These are phyloP conservation scores for Thysanoteuthis rhombus DNA, from an alignment of 2,888 invertebrate genomes.

Conservation along the genomic window DNA sequence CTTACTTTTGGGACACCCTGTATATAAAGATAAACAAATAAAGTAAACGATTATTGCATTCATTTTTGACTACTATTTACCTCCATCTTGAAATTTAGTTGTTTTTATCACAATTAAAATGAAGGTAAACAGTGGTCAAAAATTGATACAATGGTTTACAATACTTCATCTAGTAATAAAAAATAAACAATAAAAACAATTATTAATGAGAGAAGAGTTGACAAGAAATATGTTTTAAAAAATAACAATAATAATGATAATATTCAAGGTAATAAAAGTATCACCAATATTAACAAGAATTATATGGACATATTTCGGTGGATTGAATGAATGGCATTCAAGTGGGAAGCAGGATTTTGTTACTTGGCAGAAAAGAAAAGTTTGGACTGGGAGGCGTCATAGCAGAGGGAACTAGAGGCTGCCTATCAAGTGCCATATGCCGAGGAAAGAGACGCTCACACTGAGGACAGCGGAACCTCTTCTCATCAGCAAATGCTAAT, in stretches of 20 bases:
- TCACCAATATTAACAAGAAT: background rate
- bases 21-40: no score
- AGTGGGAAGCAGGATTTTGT: background rate
- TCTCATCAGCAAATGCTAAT: background rate
- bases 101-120: no score
- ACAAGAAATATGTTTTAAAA: background rate
- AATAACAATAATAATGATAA: background rate
- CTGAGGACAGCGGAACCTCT: conserved; percentile 12
- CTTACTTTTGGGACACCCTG: no score
- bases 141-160: no score
- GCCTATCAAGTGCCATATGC: background rate
- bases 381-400: background rate
- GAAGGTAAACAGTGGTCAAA: no score
- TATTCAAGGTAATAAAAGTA: background rate
- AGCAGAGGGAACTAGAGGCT: background rate
- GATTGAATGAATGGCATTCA: background rate
- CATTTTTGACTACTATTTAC: no score
- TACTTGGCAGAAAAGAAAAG: background rate
- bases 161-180: no score
- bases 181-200: no score
- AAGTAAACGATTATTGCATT: no score
- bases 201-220: no score
- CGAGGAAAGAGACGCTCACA: background rate
- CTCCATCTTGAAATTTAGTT: no score
- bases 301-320: background rate